Evolutionary conservation across 2,797 vertebrate species (phyloP).

Genomic region (Sebastes goodei): DNA sequence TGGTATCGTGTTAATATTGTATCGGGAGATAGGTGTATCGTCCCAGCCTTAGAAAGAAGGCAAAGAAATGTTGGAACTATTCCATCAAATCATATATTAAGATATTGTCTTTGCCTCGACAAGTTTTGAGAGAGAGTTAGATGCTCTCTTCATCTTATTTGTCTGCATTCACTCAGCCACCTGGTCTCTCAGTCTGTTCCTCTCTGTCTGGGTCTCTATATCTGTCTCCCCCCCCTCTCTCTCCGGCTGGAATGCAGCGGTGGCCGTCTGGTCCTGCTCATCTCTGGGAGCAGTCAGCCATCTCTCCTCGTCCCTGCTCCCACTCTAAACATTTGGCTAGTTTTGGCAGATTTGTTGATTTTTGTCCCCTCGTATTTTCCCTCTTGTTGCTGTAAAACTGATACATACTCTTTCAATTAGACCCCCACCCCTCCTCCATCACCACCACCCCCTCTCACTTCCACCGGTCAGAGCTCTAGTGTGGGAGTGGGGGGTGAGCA

Average conservation of each 20-base stretch:
- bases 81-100: neutral
- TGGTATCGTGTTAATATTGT: no score
- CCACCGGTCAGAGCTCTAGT: constrained; percentile 54
- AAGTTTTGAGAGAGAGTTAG: neutral
- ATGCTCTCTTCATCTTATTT: neutral
- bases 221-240: constrained; percentile 6
- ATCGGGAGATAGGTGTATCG: no score
- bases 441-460: neutral
- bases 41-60: no score
- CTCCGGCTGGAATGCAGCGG: constrained; percentile 63
- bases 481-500: constrained; percentile 71
- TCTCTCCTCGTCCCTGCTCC: constrained; percentile 76
- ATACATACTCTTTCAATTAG: constrained; percentile 83
- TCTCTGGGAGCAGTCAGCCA: constrained; percentile 76
- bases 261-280: constrained; percentile 79
- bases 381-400: constrained; percentile 82
- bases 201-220: constrained; percentile 22
- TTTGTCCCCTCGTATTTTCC: constrained; percentile 80
- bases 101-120: neutral
- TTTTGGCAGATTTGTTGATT: constrained; percentile 84
- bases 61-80: neutral
- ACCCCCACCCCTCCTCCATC: constrained; percentile 2
- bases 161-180: constrained; percentile 29
- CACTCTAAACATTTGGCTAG: constrained; percentile 83
- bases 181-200: constrained; percentile 33